phyloP scores from a whole-genome alignment of 1,140 invertebrate species.

The Odontomachus brunneus region DNA sequence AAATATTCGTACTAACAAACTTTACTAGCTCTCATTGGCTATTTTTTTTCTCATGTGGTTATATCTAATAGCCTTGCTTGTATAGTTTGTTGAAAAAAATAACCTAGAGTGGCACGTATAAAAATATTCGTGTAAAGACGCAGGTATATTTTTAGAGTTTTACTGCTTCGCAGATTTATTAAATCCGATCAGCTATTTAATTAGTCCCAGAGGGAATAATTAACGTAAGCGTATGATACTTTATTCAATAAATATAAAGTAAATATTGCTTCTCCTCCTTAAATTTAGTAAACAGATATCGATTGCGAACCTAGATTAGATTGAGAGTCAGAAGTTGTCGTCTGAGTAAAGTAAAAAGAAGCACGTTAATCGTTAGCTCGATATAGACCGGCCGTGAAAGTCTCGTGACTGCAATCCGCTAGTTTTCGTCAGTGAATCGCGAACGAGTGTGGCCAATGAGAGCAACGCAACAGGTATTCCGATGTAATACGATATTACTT shows the following conservation, averaged over 20 bases:
- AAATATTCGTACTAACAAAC: too few relatives aligned
- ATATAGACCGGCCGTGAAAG: conserved; percentile 30
- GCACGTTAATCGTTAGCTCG: conserved; percentile 44
- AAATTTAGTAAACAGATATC: not conserved
- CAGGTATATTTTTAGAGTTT: not conserved
- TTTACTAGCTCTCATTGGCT: too few relatives aligned
- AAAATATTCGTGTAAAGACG: not conserved
- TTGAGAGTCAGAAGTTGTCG: too few relatives aligned
- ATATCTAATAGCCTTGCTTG: too few relatives aligned
- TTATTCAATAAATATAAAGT: too few relatives aligned
- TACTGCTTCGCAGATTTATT: not conserved
- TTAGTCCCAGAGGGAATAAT: not conserved
- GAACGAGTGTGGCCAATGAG: conserved; percentile 55
- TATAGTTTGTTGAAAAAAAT: too few relatives aligned
- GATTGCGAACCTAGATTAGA: conserved; percentile 20
- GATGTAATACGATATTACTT: conserved; percentile 59
- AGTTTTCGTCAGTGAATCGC: conserved; percentile 52
- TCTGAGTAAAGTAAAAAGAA: conserved; percentile 34
- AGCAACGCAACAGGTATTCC: conserved; percentile 59
- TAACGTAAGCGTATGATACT: not conserved
- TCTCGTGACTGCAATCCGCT: conserved; percentile 38
- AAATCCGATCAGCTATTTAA: not conserved
- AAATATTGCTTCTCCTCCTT: not conserved
- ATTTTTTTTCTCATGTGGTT: too few relatives aligned
- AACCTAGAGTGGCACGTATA: too few relatives aligned